Evolutionary conservation across 2,797 vertebrate species (phyloP).

Genomic region (Sandelia bainsii): DNA sequence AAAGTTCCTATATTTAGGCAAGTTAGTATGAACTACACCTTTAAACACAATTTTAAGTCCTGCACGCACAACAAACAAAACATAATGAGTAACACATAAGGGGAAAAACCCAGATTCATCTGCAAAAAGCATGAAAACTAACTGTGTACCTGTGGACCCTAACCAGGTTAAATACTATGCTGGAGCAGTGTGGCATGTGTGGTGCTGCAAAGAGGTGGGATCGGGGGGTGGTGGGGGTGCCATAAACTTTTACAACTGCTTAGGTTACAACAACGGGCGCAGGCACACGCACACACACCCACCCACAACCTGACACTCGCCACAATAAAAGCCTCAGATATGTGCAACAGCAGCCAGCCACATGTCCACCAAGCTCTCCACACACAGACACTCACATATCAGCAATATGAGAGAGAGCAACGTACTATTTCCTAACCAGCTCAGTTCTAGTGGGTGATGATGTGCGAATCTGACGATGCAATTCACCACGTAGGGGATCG

Average conservation of each 20-base stretch:
- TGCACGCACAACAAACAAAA: background rate
- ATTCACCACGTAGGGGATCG: background rate
- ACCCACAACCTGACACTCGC: background rate
- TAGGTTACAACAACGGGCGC: constrained; percentile 22
- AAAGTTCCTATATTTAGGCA: background rate
- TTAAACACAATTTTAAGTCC: background rate
- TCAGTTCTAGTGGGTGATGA: background rate
- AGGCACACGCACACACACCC: background rate
- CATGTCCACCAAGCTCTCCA: background rate
- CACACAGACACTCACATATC: constrained; percentile 8
- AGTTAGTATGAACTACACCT: too few relatives aligned
- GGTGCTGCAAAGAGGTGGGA: background rate
- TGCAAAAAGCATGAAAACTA: background rate
- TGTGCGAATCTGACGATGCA: background rate
- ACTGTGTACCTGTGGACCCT: background rate
- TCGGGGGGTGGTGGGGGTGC: background rate
- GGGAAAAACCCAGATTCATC: background rate
- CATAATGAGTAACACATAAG: background rate
- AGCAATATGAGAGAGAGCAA: background rate
- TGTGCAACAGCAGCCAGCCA: constrained; percentile 1
- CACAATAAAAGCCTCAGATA: constrained; percentile 10
- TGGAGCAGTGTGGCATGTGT: background rate
- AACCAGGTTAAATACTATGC: background rate
- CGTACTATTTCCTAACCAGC: background rate
- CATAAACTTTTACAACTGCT: constrained; percentile 41